Evolutionary conservation across 2,113 vertebrate genomes (phyloP), one percentile per base, ranked within the genome.

Genomic region (Dendropsophus ebraccatus): DNA sequence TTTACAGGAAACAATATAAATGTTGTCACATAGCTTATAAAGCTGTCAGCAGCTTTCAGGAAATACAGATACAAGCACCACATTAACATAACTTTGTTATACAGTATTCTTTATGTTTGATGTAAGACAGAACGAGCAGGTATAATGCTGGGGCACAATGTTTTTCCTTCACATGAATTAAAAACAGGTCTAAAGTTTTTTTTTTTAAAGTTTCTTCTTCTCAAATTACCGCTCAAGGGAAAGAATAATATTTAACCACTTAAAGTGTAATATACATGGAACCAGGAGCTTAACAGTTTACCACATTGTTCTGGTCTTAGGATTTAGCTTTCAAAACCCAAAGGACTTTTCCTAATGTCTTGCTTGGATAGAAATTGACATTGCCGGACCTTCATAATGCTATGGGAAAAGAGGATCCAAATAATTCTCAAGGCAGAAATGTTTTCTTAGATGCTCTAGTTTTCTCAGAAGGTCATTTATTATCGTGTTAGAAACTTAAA

Each of bases 231-330:
- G 52, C 47, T 70, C 7, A 45, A 52, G 56, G 32, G 25, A 60
- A 84, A 79, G 45, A 85, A 85, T 79, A 86, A 86, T 86, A 86
- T 81, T 86, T 52, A 72, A 81, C 73, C 84, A 25, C 35, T 28
- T 56, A 79, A 73, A 70, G 4, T 72, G n/a, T 81, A 72, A 86
- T 58, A 72, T 73, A 72, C 65, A 72, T 8, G 47, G 65, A 19
- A 45, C 0, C 17, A 62, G 62, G 74, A 35, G 35, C 3, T 21
- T 62, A 32, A 54, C 25, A 77, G 49, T n/a, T 25, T n/a, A 30
- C 49, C 25, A 12, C 58, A 80, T 80, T 86, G 30, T 86, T 41
- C 23, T 70, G 41, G 35, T 21, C 37, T 75, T 21, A 12, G 25
- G 16, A 30, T 65, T 13, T 76, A 1, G 54, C 82, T 35, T 11